These are phyloP conservation scores for Morone chrysops DNA, from an alignment of 2,113 vertebrate genomes.

Conservation along the genomic window DNA sequence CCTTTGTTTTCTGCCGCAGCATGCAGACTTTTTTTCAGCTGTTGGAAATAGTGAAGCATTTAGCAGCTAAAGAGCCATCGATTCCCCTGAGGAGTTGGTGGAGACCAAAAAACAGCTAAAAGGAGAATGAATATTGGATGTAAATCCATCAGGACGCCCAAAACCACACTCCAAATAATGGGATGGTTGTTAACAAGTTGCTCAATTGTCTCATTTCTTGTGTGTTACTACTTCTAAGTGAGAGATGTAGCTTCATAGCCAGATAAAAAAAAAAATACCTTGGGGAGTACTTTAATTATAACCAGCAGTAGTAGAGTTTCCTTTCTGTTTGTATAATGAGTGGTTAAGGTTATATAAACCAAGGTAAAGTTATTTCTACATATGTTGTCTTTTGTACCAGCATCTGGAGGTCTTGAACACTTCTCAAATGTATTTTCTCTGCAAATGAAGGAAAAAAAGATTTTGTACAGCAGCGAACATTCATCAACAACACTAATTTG, in stretches of 20 bases:
- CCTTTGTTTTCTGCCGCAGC: neutral
- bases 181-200: neutral
- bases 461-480: neutral
- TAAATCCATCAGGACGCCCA: neutral
- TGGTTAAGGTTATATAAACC: neutral
- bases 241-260: neutral
- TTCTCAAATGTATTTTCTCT: slow-evolving; percentile 33
- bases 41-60: neutral
- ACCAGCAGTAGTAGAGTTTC: neutral
- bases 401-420: neutral
- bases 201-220: neutral
- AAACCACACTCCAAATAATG: slow-evolving; percentile 1
- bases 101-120: neutral
- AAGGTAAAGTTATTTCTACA: neutral
- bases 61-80: neutral
- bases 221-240: neutral
- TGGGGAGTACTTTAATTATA: neutral
- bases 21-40: neutral
- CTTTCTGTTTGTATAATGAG: neutral
- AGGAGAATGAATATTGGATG: neutral
- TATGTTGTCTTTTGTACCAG: slow-evolving; percentile 4
- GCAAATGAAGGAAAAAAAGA: neutral
- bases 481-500: slow-evolving; percentile 10
- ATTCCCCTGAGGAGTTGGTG: neutral
- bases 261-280: neutral